Evolutionary conservation across 2,888 invertebrate genomes (phyloP).

Genomic region (Hypomecis punctinalis): DNA sequence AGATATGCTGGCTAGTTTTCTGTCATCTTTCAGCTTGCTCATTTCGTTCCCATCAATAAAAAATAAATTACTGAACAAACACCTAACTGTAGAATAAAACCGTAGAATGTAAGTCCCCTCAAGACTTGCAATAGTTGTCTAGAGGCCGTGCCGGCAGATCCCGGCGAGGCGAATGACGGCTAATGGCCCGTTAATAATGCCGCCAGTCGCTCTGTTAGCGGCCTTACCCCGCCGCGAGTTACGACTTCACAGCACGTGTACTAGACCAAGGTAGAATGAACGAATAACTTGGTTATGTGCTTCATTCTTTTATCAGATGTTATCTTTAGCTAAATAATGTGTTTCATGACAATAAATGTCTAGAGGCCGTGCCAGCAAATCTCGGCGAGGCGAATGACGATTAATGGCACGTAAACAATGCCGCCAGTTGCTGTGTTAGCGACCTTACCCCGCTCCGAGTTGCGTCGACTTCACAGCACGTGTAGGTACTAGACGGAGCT

Average conservation of each 20-base stretch:
- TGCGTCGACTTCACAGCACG: slow-evolving; percentile 56
- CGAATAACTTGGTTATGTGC: background rate
- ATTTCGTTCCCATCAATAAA: too few species aligned
- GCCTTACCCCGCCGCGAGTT: slow-evolving; percentile 68
- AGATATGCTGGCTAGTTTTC: too few species aligned
- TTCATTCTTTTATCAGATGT: too few species aligned
- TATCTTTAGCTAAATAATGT: too few species aligned
- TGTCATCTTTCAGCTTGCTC: too few species aligned
- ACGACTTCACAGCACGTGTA: slow-evolving; percentile 51
- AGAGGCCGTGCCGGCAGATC: slow-evolving; percentile 51
- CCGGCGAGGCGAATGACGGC: slow-evolving; percentile 67
- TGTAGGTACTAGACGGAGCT: too few species aligned
- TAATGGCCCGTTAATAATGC: slow-evolving; percentile 80
- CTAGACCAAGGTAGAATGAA: slow-evolving; percentile 24
- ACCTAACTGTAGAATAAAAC: background rate
- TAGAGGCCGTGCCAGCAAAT: slow-evolving; percentile 50
- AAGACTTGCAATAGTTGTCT: slow-evolving; percentile 41
- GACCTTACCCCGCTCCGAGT: slow-evolving; percentile 66
- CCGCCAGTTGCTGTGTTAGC: slow-evolving; percentile 72
- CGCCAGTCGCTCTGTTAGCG: slow-evolving; percentile 72
- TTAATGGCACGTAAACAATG: slow-evolving; percentile 80
- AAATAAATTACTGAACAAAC: background rate
- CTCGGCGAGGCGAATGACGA: slow-evolving; percentile 65
- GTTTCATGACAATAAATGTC: slow-evolving; percentile 31
- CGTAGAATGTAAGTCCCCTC: slow-evolving; percentile 4